Percentiles rank a stretch among this genome's conserved stretches.
Conservation (phyloP, 2,113 vertebrate species). For the Anoplopoma fimbria region DNA sequence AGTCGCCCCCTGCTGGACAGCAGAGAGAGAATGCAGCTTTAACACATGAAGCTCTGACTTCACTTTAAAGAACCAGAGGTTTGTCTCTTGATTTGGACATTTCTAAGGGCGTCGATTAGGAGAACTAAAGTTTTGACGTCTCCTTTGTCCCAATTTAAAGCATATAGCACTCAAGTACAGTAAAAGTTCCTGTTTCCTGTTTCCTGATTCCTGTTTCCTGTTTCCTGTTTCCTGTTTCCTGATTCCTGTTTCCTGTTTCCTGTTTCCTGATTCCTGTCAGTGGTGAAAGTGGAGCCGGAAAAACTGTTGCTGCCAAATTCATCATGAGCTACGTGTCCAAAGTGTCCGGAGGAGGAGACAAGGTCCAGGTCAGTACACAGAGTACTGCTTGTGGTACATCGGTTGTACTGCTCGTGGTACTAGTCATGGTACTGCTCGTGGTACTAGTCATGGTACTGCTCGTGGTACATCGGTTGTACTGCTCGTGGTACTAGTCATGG, state of each 20-base stretch:
- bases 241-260: neutral
- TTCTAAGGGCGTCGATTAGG: no score
- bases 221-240: neutral
- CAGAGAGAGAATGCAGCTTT: no score
- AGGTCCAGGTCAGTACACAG: slow-evolving; percentile 83
- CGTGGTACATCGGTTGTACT: no score
- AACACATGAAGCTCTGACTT: no score
- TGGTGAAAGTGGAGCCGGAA: slow-evolving; percentile 88
- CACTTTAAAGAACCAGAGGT: no score
- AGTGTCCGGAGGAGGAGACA: slow-evolving; percentile 86
- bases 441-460: neutral
- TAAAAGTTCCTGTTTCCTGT: no score
- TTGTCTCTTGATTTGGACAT: no score
- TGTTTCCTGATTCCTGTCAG: slow-evolving; percentile 59
- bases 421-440: neutral
- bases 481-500: neutral
- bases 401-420: neutral
- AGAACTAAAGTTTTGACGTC: no score
- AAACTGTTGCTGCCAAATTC: slow-evolving; percentile 88
- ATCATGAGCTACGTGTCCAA: slow-evolving; percentile 90
- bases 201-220: neutral
- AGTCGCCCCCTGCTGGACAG: no score
- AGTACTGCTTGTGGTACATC: neutral
- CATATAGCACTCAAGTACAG: no score
- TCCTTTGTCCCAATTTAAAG: no score